Conservation (phyloP, 2,113 vertebrate species). For the Scophthalmus maximus region DNA sequence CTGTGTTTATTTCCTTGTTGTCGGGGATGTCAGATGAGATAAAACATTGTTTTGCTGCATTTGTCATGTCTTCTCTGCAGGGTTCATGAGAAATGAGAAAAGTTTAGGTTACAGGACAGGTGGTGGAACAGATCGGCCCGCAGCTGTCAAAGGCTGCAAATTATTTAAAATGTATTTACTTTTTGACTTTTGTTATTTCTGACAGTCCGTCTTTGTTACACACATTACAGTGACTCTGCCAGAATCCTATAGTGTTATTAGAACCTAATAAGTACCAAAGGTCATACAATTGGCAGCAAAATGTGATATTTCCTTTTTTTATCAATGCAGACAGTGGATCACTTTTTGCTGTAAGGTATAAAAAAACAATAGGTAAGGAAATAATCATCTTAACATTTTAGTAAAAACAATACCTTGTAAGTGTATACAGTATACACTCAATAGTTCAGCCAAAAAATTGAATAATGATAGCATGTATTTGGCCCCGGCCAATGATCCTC, state of each 20-base stretch:
- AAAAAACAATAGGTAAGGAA: constrained; percentile 10
- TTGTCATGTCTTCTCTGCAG: constrained; percentile 65
- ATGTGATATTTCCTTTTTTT: constrained; percentile 12
- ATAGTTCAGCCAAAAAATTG: constrained; percentile 18
- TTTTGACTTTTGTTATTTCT: constrained; percentile 25
- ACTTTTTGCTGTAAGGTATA: constrained; percentile 22
- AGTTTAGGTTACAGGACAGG: constrained; percentile 56
- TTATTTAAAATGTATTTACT: constrained; percentile 2
- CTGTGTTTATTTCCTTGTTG: constrained; percentile 76
- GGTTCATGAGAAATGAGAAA: constrained; percentile 60
- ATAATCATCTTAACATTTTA: not conserved
- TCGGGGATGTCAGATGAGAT: constrained; percentile 72
- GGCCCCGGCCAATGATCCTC: constrained; percentile 8
- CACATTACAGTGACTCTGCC: not conserved
- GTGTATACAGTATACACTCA: not conserved
- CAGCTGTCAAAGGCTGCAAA: constrained; percentile 28
- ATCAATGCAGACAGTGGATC: constrained; percentile 28
- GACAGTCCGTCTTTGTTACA: constrained; percentile 4
- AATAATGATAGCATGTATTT: constrained; percentile 45
- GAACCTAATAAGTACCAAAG: not conserved
- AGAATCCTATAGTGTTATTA: not conserved
- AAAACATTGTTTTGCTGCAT: constrained; percentile 65
- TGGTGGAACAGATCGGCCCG: constrained; percentile 43
- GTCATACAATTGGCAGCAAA: constrained; percentile 4
- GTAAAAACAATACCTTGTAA: constrained; percentile 18